A percentile compares a stretch with the other conserved stretches of the same genome.
Evolutionary conservation across 2,113 vertebrate genomes (phyloP).

Genomic region (Paralichthys olivaceus): DNA sequence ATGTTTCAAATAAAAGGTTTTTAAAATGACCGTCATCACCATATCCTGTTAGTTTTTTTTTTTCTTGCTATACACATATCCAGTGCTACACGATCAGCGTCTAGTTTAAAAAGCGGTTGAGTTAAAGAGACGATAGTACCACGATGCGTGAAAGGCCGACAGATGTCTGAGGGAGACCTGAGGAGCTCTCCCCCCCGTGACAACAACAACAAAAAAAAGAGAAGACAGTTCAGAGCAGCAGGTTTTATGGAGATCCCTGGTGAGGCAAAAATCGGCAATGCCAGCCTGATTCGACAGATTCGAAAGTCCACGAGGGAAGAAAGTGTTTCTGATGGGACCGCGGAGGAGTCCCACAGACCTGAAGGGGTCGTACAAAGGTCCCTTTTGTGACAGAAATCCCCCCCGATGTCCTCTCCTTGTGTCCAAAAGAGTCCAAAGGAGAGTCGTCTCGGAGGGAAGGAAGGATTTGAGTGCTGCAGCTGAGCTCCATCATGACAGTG

Average conservation of each 20-base stretch:
- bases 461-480: conserved; percentile 53
- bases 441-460: conserved; percentile 12
- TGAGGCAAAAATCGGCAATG: conserved; percentile 67
- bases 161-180: conserved; percentile 41
- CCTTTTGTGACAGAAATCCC: conserved; percentile 17
- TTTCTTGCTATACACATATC: conserved; percentile 59
- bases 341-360: conserved; percentile 28
- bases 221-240: conserved; percentile 88
- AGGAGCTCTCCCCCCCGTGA: conserved; percentile 19
- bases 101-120: conserved; percentile 72
- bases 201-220: conserved; percentile 55
- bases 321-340: conserved; percentile 23
- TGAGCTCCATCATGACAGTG: conserved; percentile 72
- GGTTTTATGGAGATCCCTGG: conserved; percentile 55
- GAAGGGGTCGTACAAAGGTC: conserved; percentile 15
- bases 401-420: neutral
- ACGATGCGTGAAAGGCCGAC: conserved; percentile 78
- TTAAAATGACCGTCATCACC: conserved; percentile 55
- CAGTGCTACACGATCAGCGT: conserved; percentile 74
- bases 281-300: conserved; percentile 55
- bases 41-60: neutral
- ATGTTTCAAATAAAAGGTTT: conserved; percentile 51
- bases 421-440: conserved; percentile 38
- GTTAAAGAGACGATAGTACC: conserved; percentile 79
- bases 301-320: conserved; percentile 43